Evolutionary conservation across 2,113 vertebrate genomes (phyloP).

Genomic region (Dromaius novaehollandiae): DNA sequence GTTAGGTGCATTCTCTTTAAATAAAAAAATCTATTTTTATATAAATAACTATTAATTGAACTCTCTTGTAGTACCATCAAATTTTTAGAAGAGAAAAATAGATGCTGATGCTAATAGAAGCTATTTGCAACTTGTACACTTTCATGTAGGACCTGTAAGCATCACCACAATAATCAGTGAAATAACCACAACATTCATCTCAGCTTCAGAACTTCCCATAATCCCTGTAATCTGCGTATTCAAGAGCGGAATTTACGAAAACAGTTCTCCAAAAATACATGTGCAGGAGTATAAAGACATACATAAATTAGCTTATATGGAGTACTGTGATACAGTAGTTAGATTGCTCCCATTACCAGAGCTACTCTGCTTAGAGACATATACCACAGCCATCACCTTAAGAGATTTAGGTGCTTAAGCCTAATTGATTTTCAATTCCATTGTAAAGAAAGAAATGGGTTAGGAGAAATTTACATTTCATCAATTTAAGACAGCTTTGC

Average conservation of each 20-base stretch:
- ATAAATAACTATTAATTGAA: not conserved
- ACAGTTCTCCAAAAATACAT: not conserved
- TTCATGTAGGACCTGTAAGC: not conserved
- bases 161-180: not conserved
- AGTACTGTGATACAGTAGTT: not conserved
- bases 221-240: fast-evolving
- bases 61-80: not conserved
- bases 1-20: not conserved
- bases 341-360: not conserved
- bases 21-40: not conserved
- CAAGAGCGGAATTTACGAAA: not conserved
- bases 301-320: not conserved
- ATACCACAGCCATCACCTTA: not conserved
- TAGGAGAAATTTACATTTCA: not conserved
- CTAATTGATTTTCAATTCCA: not conserved
- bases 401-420: not conserved
- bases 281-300: not conserved
- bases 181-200: not conserved
- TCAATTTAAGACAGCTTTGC: not conserved
- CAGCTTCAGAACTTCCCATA: not conserved
- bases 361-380: not conserved
- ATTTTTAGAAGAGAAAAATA: not conserved
- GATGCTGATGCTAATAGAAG: not conserved
- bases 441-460: fast-evolving
- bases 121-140: not conserved